phyloP scores from a whole-genome alignment of 2,113 vertebrate species.

The Ondatra zibethicus region DNA sequence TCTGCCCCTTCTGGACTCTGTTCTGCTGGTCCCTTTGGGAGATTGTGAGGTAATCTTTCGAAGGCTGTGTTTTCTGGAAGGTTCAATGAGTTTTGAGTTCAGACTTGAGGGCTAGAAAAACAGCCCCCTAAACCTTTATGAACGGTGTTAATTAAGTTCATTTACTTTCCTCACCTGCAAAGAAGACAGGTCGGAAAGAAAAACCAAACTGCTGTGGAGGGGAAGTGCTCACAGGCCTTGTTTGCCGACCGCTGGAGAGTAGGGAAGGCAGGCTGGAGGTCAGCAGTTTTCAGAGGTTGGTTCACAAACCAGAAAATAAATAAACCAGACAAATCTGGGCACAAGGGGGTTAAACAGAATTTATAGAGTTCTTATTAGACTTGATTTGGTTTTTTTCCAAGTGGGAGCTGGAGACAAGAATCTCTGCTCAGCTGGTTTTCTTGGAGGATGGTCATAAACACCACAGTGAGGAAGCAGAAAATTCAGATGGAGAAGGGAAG shows the following conservation, averaged over 20 bases:
- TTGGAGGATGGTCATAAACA: not conserved
- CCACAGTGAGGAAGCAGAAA: not conserved
- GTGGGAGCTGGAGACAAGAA: not conserved
- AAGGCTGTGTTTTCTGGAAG: constrained; percentile 43
- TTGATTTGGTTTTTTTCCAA: not conserved
- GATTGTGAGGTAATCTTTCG: constrained; percentile 44
- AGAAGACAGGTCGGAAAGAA: not conserved
- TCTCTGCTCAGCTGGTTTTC: not conserved
- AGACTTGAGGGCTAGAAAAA: not conserved
- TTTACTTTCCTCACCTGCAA: not conserved
- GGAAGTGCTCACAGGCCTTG: not conserved
- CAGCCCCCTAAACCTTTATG: not conserved
- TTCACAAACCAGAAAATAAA: not conserved
- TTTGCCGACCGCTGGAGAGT: not conserved
- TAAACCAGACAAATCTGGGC: not conserved
- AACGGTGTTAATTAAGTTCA: not conserved
- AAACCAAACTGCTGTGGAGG: not conserved
- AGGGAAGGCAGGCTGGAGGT: not conserved
- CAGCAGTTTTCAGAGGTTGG: not conserved
- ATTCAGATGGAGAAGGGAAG: not conserved
- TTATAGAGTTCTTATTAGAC: not conserved
- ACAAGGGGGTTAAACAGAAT: not conserved
- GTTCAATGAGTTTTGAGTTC: not conserved
- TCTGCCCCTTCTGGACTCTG: not conserved
- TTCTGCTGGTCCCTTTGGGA: not conserved